phyloP scores from a whole-genome alignment of 2,113 vertebrate genomes.

The Climacteris rufus region DNA sequence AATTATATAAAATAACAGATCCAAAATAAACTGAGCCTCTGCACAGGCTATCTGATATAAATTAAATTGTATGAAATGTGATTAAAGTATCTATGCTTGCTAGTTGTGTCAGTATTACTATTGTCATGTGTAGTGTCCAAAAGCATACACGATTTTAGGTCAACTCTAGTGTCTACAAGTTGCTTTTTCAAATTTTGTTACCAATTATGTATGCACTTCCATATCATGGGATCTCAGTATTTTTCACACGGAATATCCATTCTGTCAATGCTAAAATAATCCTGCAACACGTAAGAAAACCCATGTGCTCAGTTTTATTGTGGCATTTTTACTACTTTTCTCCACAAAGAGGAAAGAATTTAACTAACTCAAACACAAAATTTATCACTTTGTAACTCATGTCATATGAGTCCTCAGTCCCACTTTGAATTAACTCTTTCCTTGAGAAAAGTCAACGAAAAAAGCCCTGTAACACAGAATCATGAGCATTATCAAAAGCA shows the following conservation, averaged over 20 bases:
- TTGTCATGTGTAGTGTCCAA: neutral
- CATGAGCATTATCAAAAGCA: neutral
- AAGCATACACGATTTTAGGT: neutral
- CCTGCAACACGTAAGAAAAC: neutral
- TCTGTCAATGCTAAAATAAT: neutral
- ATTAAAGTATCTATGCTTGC: neutral
- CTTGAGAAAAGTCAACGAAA: neutral
- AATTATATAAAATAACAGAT: neutral
- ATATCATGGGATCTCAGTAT: neutral
- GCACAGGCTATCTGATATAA: neutral
- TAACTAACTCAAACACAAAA: neutral
- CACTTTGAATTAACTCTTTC: neutral
- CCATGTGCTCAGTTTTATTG: rapidly evolving
- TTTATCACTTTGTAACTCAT: neutral
- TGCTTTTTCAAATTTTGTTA: neutral
- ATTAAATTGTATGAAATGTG: neutral
- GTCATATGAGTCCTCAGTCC: neutral
- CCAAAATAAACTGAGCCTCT: neutral
- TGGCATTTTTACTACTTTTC: neutral
- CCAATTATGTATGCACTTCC: neutral
- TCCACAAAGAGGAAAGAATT: neutral
- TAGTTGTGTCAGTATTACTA: neutral
- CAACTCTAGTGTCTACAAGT: neutral
- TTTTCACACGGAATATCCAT: neutral
- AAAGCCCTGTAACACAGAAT: neutral